phyloP scores from a whole-genome alignment of 2,888 invertebrate species.

The Ligdia adustata region DNA sequence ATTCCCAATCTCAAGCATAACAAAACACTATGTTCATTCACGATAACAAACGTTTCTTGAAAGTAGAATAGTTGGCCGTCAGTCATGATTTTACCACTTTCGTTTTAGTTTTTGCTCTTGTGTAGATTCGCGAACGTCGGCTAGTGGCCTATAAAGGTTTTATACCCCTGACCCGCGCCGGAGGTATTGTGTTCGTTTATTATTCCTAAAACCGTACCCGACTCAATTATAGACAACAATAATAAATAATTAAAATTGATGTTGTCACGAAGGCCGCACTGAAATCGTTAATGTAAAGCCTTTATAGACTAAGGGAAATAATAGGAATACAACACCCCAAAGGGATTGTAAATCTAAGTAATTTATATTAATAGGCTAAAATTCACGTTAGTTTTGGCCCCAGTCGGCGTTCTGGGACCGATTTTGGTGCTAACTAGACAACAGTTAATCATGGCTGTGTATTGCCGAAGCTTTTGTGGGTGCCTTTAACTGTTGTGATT shows the following conservation, averaged over 20 bases:
- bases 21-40: no score
- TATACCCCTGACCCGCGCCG: slow-evolving; percentile 18
- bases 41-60: no score
- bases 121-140: not conserved
- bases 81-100: no score
- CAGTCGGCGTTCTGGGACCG: slow-evolving; percentile 68
- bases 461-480: slow-evolving; percentile 38
- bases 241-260: slow-evolving; percentile 67
- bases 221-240: slow-evolving; percentile 50
- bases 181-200: slow-evolving; percentile 26
- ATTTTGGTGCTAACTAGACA: slow-evolving; percentile 61
- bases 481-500: slow-evolving; percentile 5
- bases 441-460: slow-evolving; percentile 59
- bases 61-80: no score
- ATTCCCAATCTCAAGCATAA: no score
- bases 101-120: no score
- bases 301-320: slow-evolving; percentile 63
- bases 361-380: slow-evolving; percentile 78
- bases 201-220: slow-evolving; percentile 36
- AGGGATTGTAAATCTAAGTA: slow-evolving; percentile 77
- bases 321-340: slow-evolving; percentile 68
- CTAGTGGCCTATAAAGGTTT: slow-evolving; percentile 18
- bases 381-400: slow-evolving; percentile 73
- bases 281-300: slow-evolving; percentile 57
- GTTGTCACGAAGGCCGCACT: slow-evolving; percentile 50